Percentiles rank a stretch among this genome's conserved stretches.
Evolutionary conservation across 2,113 vertebrate species (phyloP).

Genomic region (Puffinus mauretanicus): DNA sequence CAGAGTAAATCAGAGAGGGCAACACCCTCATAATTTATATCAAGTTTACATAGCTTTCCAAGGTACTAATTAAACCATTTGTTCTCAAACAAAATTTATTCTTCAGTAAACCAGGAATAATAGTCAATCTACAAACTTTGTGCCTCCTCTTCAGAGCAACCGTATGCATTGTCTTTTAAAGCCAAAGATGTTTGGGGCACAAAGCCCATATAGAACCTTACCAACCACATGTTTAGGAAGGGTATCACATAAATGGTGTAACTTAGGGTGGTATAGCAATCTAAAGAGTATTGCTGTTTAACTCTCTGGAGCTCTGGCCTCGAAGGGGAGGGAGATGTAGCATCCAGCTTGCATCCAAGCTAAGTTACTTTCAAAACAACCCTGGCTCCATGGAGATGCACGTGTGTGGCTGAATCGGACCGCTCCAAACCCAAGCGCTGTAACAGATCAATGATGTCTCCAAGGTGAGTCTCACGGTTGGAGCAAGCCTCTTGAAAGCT

Average conservation of each 20-base stretch:
- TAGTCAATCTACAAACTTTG: background rate
- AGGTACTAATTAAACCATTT: conserved; percentile 20
- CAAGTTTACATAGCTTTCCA: background rate
- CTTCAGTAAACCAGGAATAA: background rate
- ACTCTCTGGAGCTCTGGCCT: background rate
- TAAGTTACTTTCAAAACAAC: background rate
- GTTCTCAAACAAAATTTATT: background rate
- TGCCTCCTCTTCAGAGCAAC: background rate
- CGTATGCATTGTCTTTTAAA: background rate
- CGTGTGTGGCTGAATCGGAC: background rate
- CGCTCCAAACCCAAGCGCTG: background rate
- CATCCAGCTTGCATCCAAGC: background rate
- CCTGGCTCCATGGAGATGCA: background rate
- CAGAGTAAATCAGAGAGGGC: conserved; percentile 43
- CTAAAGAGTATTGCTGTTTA: background rate
- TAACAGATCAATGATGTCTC: background rate
- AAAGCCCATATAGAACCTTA: background rate
- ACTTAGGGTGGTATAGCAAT: background rate
- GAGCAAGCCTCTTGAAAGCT: background rate
- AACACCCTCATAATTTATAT: conserved; percentile 31
- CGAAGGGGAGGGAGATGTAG: background rate
- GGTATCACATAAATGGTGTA: background rate
- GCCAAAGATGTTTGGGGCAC: background rate
- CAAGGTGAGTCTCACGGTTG: background rate
- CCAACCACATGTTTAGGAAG: background rate